Evolutionary conservation across 2,888 invertebrate species (phyloP).

Genomic region (Meiosimyza decipiens): DNA sequence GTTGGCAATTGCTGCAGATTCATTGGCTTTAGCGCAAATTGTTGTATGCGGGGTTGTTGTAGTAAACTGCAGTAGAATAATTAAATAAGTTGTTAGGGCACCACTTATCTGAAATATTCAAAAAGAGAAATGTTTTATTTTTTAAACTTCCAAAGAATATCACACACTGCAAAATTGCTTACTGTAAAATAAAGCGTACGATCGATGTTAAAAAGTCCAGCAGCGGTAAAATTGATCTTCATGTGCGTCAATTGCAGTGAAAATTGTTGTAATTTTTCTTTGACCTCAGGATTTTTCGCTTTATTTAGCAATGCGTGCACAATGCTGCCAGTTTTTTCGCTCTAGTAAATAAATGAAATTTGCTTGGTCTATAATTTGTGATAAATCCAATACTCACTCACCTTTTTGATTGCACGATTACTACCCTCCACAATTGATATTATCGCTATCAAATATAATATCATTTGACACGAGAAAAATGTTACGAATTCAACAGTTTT

Average conservation of each 20-base stretch:
- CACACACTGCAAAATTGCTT: slow-evolving; percentile 37
- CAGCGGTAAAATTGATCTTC: slow-evolving; percentile 66
- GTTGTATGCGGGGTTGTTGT: slow-evolving; percentile 51
- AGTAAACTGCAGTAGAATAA: slow-evolving; percentile 66
- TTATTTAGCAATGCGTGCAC: slow-evolving; percentile 62
- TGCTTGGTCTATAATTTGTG: not conserved
- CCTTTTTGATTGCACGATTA: slow-evolving; percentile 64
- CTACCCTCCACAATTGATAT: slow-evolving; percentile 66
- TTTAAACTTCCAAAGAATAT: not conserved
- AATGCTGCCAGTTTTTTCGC: slow-evolving; percentile 63
- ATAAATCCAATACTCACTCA: slow-evolving; percentile 30
- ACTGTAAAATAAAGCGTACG: slow-evolving; percentile 66
- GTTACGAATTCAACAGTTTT: slow-evolving; percentile 64
- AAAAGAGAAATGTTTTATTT: not conserved
- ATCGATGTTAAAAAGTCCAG: slow-evolving; percentile 66
- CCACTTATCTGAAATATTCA: slow-evolving; percentile 61
- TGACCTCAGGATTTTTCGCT: slow-evolving; percentile 58
- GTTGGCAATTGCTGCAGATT: not conserved
- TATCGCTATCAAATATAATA: slow-evolving; percentile 63
- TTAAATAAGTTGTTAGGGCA: slow-evolving; percentile 66
- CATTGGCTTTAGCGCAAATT: slow-evolving; percentile 14
- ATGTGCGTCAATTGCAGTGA: slow-evolving; percentile 65
- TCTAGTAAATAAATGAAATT: slow-evolving; percentile 46
- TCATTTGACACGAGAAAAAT: slow-evolving; percentile 66
- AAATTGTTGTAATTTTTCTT: slow-evolving; percentile 62